Evolutionary conservation across 2,113 vertebrate species (phyloP).

Genomic region (Dendropsophus ebraccatus): DNA sequence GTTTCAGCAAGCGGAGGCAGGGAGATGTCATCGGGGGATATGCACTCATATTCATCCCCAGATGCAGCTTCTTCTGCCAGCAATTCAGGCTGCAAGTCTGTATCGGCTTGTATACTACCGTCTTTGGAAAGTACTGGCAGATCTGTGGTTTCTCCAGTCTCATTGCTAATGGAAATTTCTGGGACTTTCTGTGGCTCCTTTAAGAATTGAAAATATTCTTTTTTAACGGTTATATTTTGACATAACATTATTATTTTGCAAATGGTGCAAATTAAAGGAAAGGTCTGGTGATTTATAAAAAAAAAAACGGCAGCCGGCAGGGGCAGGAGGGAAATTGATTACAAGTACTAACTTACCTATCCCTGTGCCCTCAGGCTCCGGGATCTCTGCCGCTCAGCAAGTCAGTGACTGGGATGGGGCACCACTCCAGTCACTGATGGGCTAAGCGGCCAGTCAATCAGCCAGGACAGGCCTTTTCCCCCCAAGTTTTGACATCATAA

Average conservation of each 20-base stretch:
- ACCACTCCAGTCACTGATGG: too few species aligned
- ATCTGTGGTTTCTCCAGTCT: conserved; percentile 68
- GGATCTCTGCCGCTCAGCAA: too few species aligned
- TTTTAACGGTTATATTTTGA: neutral
- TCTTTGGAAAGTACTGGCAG: conserved; percentile 64
- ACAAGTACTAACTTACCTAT: too few species aligned
- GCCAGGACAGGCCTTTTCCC: too few species aligned
- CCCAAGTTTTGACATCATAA: too few species aligned
- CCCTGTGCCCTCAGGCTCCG: too few species aligned
- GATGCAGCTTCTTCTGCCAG: conserved; percentile 76
- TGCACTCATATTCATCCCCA: conserved; percentile 87
- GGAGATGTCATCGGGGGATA: conserved; percentile 89
- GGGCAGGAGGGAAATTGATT: too few species aligned
- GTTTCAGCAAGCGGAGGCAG: conserved; percentile 88
- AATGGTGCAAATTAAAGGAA: neutral
- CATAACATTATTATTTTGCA: neutral
- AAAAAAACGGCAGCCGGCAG: too few species aligned
- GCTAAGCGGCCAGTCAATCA: too few species aligned
- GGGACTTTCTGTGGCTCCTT: conserved; percentile 63
- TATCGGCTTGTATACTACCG: conserved; percentile 58
- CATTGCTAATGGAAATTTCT: conserved; percentile 58
- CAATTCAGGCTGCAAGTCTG: conserved; percentile 72
- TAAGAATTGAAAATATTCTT: conserved; percentile 10
- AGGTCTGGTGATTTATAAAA: too few species aligned
- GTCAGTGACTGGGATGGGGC: too few species aligned